Base-by-base conservation (phyloP, 2,888 invertebrate species). In the Volucella bombylans region DNA sequence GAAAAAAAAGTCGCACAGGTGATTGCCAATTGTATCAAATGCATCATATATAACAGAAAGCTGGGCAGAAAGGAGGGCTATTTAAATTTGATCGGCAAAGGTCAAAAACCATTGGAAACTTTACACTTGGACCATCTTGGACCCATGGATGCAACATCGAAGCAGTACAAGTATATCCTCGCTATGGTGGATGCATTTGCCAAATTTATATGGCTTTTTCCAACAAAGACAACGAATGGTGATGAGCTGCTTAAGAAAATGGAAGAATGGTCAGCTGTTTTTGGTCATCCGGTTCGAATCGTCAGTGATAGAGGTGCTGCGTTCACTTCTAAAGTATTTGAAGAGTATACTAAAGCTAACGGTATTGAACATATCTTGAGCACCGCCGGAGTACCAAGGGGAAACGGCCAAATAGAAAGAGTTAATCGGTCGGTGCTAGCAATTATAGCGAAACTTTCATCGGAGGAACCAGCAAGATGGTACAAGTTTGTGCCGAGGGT, bases 1-100 rank as follows among this genome's bases (percentile, higher is more conserved):
- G 1, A 18, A 1, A 18, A 18, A 18, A 18, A 18, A 18, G 18
- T 18, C 18, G 18, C 18, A 1, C 18, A 18, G 18, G 18, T 18
- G 18, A 18, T 18, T 18, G 18, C 18, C 18, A 18, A 18, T 18
- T 18, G 18, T 18, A 18, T 1, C 18, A 18, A 87, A 3, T 47
- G 39, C 6, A 78, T 18, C 1, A 18, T 18, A 1, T 18, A 18
- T 1, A 18, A 73, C 43, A 52, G 52, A 15, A 86, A 90, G 65
- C 73, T 62, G 2, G 90, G 90, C 1, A 90, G 89, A 68, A 85
- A 89, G 52, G 89, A 90, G 82, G 90, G 90, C 8, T 87, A 87
- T 14, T 77, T 90, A 14, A 65, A 90, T 64, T 86, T 88, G 0
- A 87, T 90, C 1, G 87, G 87, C 8, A 91, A 91, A 68, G 89